Evolutionary conservation across 2,113 vertebrate species (phyloP).

Genomic region (Daphoenositta chrysoptera): DNA sequence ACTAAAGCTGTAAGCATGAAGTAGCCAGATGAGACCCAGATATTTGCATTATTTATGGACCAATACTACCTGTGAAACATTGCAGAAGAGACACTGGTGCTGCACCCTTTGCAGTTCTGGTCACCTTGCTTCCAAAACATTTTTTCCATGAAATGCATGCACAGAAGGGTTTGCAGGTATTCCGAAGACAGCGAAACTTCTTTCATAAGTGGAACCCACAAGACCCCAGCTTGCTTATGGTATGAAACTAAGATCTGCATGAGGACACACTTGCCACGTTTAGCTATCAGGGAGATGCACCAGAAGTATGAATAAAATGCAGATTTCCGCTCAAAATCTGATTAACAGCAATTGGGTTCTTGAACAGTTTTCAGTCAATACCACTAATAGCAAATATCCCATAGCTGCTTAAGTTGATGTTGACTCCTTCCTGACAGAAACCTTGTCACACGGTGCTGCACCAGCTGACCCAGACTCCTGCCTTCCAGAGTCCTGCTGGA

Average conservation of each 20-base stretch:
- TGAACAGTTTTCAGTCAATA: neutral
- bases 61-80: neutral
- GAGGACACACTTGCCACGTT: rapidly evolving
- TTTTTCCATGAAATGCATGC: neutral
- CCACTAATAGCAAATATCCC: neutral
- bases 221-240: neutral
- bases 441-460: rapidly evolving
- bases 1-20: neutral
- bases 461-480: neutral
- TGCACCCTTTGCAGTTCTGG: neutral
- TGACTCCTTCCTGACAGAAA: neutral
- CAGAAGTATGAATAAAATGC: neutral
- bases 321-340: neutral
- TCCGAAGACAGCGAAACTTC: neutral
- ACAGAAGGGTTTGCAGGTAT: neutral
- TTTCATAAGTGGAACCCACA: neutral
- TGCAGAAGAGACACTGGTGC: neutral
- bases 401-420: neutral
- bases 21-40: neutral
- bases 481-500: neutral
- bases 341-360: neutral
- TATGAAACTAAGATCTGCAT: neutral
- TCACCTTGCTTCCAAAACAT: neutral
- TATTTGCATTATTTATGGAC: neutral
- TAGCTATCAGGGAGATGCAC: neutral